phyloP scores from a whole-genome alignment of 2,888 invertebrate genomes.

The Drosophila birchii region DNA sequence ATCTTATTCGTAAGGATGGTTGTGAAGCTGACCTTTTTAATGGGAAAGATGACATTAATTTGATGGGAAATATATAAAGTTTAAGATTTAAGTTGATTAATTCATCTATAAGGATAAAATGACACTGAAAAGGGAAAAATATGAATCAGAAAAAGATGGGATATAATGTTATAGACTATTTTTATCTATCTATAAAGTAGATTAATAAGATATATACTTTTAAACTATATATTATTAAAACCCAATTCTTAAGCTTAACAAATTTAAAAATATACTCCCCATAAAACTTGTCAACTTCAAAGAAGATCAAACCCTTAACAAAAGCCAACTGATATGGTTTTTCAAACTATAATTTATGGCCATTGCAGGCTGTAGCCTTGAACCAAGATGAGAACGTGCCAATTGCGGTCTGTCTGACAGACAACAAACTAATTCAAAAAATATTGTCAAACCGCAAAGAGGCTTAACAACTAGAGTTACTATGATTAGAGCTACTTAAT shows the following conservation, averaged over 20 bases:
- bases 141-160: neutral
- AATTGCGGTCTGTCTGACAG: constrained; percentile 69
- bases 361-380: constrained; percentile 59
- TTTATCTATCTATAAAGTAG: no score
- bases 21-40: constrained; percentile 27
- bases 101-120: neutral
- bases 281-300: neutral
- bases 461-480: constrained; percentile 25
- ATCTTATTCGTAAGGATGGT: constrained; percentile 2
- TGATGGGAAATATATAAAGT: neutral
- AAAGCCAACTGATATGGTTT: constrained; percentile 35
- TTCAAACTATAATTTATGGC: constrained; percentile 30
- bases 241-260: neutral
- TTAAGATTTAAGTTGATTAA: neutral
- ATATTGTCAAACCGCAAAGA: constrained; percentile 71
- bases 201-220: no score
- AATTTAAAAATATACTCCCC: neutral
- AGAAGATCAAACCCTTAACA: neutral
- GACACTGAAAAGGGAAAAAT: neutral
- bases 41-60: neutral
- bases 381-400: constrained; percentile 72
- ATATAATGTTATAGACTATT: neutral
- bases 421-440: constrained; percentile 54
- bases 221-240: neutral
- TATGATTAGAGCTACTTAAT: constrained; percentile 8